Base-by-base conservation (phyloP, 2,797 vertebrate genomes). In the Mormyrops attenuatus region DNA sequence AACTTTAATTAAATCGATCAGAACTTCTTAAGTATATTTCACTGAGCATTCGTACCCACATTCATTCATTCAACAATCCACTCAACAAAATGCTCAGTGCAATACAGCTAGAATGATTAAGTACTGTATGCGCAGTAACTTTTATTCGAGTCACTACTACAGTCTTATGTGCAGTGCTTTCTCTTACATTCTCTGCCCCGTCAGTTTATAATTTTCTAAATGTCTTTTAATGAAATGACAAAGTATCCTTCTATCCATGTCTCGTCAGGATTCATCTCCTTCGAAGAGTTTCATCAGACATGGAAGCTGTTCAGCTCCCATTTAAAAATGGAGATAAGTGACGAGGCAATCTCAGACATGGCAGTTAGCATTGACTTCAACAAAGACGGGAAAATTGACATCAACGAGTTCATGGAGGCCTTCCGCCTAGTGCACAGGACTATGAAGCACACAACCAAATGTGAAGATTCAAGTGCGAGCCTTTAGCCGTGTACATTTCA, bases 351-450 rank as follows among this genome's bases (percentile, higher is more conserved):
- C 88, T 91, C 93, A 0, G 96, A 97, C 93, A 93, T 99, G 89
- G 97, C 96, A 4, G 94, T 95, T 85, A 98, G 97, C 94, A 99
- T 99, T 0, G 98, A 99, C 91, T 99, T 99, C 94, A 99, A 99
- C 93, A 98, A 97, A 91, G 98, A 99, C 0, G 98, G 98, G 13
- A 97, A 95, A 93, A 98, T 99, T 0, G 98, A 99, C 91, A 98
- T 99, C 94, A 99, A 98, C 0, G 98, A 99, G 95, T 99, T 99
- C 94, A 96, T 99, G 91, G 98, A 99, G 94, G 98, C 98, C 15
- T 99, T 99, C 91, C 96, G 97, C 55, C 95, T 99, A 0, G 96
- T 97, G 89, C 96, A 95, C 90, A 96, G 96, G 87, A 93, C 95
- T 0, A 88, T 41, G 34, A 84, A 47, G 9, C n/a, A 41, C 11